Evolutionary conservation across 2,797 vertebrate genomes (phyloP), one percentile per base, ranked within the genome.

Genomic region (Cirrhinus molitorella): DNA sequence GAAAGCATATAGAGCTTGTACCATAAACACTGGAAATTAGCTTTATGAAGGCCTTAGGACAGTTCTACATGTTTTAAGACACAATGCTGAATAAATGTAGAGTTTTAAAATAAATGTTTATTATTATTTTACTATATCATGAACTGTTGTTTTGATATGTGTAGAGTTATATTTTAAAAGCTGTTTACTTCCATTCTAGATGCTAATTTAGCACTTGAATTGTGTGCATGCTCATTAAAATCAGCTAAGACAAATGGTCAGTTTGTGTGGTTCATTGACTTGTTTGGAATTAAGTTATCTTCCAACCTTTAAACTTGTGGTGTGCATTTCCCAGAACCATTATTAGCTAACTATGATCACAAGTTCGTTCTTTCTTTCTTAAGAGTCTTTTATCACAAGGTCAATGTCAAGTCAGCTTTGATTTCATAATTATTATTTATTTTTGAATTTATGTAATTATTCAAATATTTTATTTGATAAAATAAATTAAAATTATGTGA

Each of bases 151-250:
- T 25, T 25, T 75, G 8, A 8, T 73, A 53, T 73, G 53, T 73
- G 28, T 53, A 53, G 28, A 21, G 28, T 74, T 37, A 14, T 23
- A 23, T 37, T 34, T 37, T 74, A 74, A 55, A 55, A 55, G 28
- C 7, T 5, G 31, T 74, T 74, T 55, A 51, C 47, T 51, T 51
- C 3, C 21, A 43, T 11, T 47, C 23, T 43, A 43, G 1, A 17
- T 75, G n/a, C n/a, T 75, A 5, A 40, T 75, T n/a, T 75, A 23
- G 51, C 34, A 75, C 21, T 17, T 59, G 53, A 57, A 8, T 59
- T 57, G 34, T 2, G 7, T 57, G 53, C 21, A 74, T 74, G 11
- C 12, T 74, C 34, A 75, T 57, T 40, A 57, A 57, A 75, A 57
- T 75, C 6, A 28, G 59, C 2, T 9, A 31, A 40, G 31, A 57